Base-by-base conservation (phyloP, 2,888 invertebrate species). In the Apoda limacodes region DNA sequence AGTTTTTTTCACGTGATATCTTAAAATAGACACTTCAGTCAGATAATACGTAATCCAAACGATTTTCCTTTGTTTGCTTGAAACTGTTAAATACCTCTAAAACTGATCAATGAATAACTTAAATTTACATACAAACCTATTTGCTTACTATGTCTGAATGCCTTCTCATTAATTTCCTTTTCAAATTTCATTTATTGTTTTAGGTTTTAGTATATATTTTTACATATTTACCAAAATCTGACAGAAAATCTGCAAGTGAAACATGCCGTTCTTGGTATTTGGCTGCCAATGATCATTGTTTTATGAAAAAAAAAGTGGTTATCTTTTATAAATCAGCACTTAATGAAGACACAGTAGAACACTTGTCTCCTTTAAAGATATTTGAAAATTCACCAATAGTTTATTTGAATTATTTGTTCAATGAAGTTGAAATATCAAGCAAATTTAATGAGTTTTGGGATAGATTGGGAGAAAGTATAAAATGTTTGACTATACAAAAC, bases 191-290 rank as follows among this genome's bases (percentile, higher is more conserved):
- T n/a, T n/a, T n/a, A 7, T 6, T 32, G 39, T 71, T 74, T 23
- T 72, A 88, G 88, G 82, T 88, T 30, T 69, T 88, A 42, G 80
- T 86, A 34, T 82, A 85, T 43, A 80, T 88, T 40, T 85, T 87
- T 53, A 82, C 85, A 42, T 86, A 83, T 59, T 60, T 88, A 42
- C 80, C 85, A 20, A 82, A 85, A 44, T 78, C 87, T 2, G 90
- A 90, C 53, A 70, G 87, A 43, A 83, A 86, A 57, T 72, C 83
- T 25, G 87, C 87, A 20, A 84, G 87, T 42, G 74, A 86, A 43
- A 86, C 88, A 13, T 88, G 86, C 53, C 78, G 63, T 10, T 67
- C 82, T 0, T 90, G 90, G 89, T 85, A 87, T 40, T 80, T 84
- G 37, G 89, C 89, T 9, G 83, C 87, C 4, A 82, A 86, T 47